Evolutionary conservation across 2,113 vertebrate genomes (phyloP).

Genomic region (Heloderma charlesbogerti): DNA sequence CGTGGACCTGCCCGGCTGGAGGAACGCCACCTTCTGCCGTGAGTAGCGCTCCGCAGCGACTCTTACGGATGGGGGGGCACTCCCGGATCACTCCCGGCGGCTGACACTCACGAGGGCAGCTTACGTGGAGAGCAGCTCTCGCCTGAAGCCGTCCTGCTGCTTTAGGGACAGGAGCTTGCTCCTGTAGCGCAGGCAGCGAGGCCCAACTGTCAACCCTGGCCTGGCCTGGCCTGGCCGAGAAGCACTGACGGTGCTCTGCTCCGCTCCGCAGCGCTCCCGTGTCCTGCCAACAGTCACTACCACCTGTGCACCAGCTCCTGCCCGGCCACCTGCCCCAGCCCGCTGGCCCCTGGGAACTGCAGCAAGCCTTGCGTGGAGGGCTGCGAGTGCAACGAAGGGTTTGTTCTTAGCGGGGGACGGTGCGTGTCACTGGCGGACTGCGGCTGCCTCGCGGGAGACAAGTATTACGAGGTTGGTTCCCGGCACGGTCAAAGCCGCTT

Average conservation of each 20-base stretch:
- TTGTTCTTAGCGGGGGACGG: slow-evolving; percentile 68
- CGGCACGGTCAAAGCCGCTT: not conserved
- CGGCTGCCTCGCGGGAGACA: slow-evolving; percentile 71
- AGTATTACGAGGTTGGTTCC: slow-evolving; percentile 69
- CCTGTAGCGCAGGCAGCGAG: not conserved
- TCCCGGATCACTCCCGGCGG: no score
- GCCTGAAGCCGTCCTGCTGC: not conserved
- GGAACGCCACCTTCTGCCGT: slow-evolving; percentile 83
- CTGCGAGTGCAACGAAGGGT: slow-evolving; percentile 74
- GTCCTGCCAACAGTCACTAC: slow-evolving; percentile 75
- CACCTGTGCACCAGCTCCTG: slow-evolving; percentile 70
- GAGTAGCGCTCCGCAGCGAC: slow-evolving; percentile 56
- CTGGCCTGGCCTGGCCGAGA: no score
- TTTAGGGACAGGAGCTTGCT: not conserved
- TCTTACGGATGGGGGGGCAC: not conserved
- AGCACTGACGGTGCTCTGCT: slow-evolving; percentile 14
- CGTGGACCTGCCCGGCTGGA: slow-evolving; percentile 76
- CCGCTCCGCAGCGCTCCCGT: slow-evolving; percentile 64
- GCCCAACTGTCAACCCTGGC: not conserved
- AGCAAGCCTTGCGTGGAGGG: slow-evolving; percentile 74
- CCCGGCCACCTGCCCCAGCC: slow-evolving; percentile 67
- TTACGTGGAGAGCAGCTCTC: not conserved
- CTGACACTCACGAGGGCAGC: no score
- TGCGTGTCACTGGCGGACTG: slow-evolving; percentile 70
- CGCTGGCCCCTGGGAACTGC: slow-evolving; percentile 53